Conservation (phyloP, 2,113 vertebrate species). For the Odontophorus gujanensis region DNA sequence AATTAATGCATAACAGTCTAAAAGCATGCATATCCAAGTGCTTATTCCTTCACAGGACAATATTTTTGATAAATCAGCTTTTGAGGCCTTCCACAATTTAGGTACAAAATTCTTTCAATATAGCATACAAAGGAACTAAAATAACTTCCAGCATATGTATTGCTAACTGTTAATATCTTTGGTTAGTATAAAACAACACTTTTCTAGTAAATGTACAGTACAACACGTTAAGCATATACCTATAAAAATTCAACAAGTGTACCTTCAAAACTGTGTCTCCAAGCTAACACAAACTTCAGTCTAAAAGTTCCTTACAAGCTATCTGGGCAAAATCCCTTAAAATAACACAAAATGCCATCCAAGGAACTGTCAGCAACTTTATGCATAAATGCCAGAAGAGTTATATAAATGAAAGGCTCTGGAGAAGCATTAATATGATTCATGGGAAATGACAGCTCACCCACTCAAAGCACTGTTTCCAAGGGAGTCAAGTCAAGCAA, state of each 20-base stretch:
- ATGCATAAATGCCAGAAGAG: not conserved
- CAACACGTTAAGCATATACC: not conserved
- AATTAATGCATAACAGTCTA: not conserved
- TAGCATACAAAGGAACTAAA: not conserved
- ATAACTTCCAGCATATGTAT: not conserved
- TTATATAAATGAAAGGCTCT: not conserved
- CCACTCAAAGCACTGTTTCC: not conserved
- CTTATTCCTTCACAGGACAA: not conserved
- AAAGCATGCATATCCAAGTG: not conserved
- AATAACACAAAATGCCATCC: not conserved
- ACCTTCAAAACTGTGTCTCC: not conserved
- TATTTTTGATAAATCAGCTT: not conserved
- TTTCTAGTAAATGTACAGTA: not conserved
- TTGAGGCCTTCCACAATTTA: not conserved
- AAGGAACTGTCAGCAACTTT: not conserved
- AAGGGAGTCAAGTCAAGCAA: constrained; percentile 21
- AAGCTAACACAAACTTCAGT: not conserved
- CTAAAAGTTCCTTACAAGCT: not conserved
- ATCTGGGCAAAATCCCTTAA: not conserved
- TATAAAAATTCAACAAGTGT: not conserved
- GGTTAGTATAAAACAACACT: not conserved
- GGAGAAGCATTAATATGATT: not conserved
- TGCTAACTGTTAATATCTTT: not conserved
- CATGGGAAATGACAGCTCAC: constrained; percentile 14
- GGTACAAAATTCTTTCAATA: not conserved